Conservation (phyloP, 2,888 invertebrate genomes). For the Aricia artaxerxes region DNA sequence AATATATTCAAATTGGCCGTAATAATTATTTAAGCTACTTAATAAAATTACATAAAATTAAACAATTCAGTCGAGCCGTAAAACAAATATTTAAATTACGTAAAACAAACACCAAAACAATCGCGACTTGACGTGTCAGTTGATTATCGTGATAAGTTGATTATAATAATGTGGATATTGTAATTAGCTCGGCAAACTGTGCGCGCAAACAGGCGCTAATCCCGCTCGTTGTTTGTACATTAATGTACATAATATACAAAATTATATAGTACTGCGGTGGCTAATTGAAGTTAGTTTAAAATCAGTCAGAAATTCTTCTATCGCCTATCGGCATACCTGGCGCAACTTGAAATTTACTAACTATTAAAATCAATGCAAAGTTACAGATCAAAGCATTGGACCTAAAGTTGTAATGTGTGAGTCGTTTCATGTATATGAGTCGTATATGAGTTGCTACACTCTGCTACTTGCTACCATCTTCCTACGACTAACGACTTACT, state of each 20-base stretch:
- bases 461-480: too few species aligned
- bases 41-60: neutral
- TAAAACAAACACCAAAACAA: constrained; percentile 18
- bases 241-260: constrained; percentile 7
- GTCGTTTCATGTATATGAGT: too few species aligned
- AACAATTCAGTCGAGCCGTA: neutral
- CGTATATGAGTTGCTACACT: too few species aligned
- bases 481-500: too few species aligned
- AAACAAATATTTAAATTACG: neutral
- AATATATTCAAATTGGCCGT: neutral
- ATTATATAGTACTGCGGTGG: neutral
- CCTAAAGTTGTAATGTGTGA: too few species aligned
- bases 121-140: neutral
- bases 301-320: neutral
- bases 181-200: constrained; percentile 14
- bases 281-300: neutral
- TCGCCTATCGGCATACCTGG: too few species aligned
- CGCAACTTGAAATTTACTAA: too few species aligned
- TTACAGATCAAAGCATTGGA: too few species aligned
- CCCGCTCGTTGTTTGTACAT: neutral
- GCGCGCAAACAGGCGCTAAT: constrained; percentile 4
- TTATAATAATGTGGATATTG: constrained; percentile 19
- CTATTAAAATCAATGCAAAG: too few species aligned
- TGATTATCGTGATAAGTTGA: constrained; percentile 14
- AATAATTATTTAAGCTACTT: neutral